These are phyloP conservation scores for Eulithis prunata DNA, from an alignment of 2,888 invertebrate genomes.

Conservation along the genomic window DNA sequence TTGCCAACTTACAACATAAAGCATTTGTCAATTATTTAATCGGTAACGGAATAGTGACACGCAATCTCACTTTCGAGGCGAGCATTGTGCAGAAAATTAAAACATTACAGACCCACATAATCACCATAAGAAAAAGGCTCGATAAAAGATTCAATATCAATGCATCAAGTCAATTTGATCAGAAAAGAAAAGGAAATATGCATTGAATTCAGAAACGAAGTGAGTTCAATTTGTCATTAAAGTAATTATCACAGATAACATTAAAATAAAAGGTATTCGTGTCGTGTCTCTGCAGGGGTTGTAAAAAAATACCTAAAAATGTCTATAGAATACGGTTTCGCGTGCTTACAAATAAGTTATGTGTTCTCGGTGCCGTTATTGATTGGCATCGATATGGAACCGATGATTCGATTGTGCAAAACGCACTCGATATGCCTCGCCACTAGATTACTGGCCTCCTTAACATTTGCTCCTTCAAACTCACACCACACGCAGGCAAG, in stretches of 20 bases:
- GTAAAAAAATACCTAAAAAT: conserved; percentile 49
- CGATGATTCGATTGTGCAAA: conserved; percentile 17
- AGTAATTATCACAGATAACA: conserved; percentile 81
- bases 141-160: conserved; percentile 47
- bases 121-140: conserved; percentile 43
- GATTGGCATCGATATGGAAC: conserved; percentile 35
- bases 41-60: conserved; percentile 27
- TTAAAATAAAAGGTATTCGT: conserved; percentile 72
- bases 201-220: conserved; percentile 44
- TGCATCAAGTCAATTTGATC: conserved; percentile 42
- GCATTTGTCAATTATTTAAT: conserved; percentile 18
- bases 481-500: conserved; percentile 7
- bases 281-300: conserved; percentile 57
- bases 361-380: conserved; percentile 42
- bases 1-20: conserved; percentile 64
- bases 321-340: conserved; percentile 42
- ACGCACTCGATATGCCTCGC: conserved; percentile 7
- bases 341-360: conserved; percentile 46
- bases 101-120: conserved; percentile 38
- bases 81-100: conserved; percentile 30
- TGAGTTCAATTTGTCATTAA: conserved; percentile 64
- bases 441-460: conserved; percentile 24
- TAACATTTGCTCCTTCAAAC: conserved; percentile 16
- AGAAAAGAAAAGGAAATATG: conserved; percentile 39
- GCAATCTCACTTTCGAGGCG: conserved; percentile 18